Evolutionary conservation across 2,113 vertebrate species (phyloP), one percentile per base, ranked within the genome.

Genomic region (Rhabdornis inornatus): DNA sequence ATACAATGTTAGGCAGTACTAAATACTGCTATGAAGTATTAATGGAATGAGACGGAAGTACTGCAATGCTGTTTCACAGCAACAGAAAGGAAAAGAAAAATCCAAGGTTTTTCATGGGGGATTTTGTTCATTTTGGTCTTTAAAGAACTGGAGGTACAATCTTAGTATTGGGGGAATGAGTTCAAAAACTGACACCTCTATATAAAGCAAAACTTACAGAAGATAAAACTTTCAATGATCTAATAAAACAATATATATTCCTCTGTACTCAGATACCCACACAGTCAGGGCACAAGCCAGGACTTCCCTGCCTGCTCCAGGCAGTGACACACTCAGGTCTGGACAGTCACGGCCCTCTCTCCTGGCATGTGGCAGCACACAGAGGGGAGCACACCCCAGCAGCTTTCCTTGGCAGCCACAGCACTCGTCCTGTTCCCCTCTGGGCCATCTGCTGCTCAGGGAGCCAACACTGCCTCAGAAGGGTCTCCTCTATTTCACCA

Each of bases 281-380:
- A 2, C n/a, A 45, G 42, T 0, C 37, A 65, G 40, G 31, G 37
- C 31, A 61, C 0, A 0, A 72, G 55, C 31, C 59, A 49, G 50
- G 45, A 47, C 9, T 44, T 50, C 35, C 15, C 61, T 37, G 40
- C 33, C 78, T 49, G 44, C 7, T 1, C 45, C 28, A 47, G 7
- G 81, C 13, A 5, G 11, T 5, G 19, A 33, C 4, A 2, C 42
- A 5, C 15, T 23, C 0, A 0, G 35, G 10, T 23, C 37, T 10
- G n/a, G 64, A 11, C 0, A 4, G 2, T 1, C n/a, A 52, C 19
- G 20, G 59, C 16, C 66, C 28, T 37, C 22, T 71, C 20, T n/a
- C 28, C 4, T 0, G 0, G 69, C 30, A 31, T 6, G 19, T 0
- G 0, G 42, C 52, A 11, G 30, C 1, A 3, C 8, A 4, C 19